A percentile compares a stretch with the other conserved stretches of the same genome.
Evolutionary conservation across 2,113 vertebrate genomes (phyloP).

Genomic region (Grallaria varia): DNA sequence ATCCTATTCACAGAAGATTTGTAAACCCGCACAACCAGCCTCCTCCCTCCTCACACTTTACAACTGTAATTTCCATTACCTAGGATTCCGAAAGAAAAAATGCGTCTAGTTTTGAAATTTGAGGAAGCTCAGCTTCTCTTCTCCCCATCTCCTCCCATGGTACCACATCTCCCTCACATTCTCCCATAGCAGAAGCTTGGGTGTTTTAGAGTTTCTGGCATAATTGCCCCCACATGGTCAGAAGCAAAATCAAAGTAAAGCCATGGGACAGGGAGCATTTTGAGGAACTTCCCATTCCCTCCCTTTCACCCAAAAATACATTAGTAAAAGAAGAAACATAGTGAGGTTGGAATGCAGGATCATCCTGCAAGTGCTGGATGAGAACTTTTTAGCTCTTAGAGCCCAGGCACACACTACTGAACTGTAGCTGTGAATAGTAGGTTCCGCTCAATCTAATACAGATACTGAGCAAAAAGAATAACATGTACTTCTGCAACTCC

Average conservation of each 20-base stretch:
- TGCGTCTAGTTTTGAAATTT: not conserved
- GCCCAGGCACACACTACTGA: not conserved
- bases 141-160: not conserved
- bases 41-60: not conserved
- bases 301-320: not conserved
- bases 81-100: not conserved
- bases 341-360: not conserved
- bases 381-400: not conserved
- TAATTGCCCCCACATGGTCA: not conserved
- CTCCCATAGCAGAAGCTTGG: not conserved
- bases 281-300: not conserved
- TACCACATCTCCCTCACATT: not conserved
- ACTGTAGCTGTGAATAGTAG: not conserved
- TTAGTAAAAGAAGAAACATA: not conserved
- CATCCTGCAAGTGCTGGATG: rapidly evolving
- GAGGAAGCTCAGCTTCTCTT: not conserved
- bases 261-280: not conserved
- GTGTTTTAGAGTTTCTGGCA: not conserved
- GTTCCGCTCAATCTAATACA: not conserved
- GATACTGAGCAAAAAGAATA: not conserved
- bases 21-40: not conserved
- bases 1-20: not conserved
- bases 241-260: not conserved
- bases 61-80: not conserved
- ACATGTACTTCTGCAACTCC: not conserved